These are phyloP conservation scores for Coracopsis vasa DNA, from an alignment of 2,113 vertebrate species.

Conservation along the genomic window DNA sequence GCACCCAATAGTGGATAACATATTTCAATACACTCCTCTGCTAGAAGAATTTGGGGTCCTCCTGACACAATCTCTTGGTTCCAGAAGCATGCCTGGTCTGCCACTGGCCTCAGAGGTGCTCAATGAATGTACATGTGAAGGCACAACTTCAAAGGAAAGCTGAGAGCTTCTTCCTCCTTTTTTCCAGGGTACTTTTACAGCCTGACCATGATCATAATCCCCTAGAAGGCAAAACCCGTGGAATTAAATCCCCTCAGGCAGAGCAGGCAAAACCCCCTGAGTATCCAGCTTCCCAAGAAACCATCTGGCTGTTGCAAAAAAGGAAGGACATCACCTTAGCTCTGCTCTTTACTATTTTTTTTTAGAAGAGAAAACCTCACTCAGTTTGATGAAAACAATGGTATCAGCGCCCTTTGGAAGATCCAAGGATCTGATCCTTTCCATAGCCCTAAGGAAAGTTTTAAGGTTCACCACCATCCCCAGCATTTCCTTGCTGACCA, in stretches of 20 bases:
- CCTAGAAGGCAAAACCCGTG: not conserved
- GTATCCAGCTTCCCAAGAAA: not conserved
- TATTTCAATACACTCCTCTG: not conserved
- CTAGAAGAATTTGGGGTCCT: not conserved
- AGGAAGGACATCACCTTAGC: not conserved
- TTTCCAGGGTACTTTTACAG: not conserved
- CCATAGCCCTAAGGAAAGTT: not conserved
- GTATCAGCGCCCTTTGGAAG: not conserved
- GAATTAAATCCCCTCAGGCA: not conserved
- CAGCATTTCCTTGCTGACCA: not conserved
- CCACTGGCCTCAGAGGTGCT: not conserved
- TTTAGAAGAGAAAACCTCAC: not conserved
- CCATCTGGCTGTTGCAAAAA: not conserved
- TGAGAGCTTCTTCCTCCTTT: not conserved
- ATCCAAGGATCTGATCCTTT: not conserved
- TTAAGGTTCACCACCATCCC: not conserved
- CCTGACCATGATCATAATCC: not conserved
- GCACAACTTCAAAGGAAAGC: not conserved
- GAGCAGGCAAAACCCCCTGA: not conserved
- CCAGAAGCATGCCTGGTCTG: not conserved
- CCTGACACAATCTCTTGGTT: accelerated
- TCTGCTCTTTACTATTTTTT: not conserved
- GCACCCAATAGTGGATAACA: not conserved
- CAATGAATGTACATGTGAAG: not conserved
- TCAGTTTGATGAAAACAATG: not conserved